Evolutionary conservation across 2,797 vertebrate species (phyloP), one percentile per base, ranked within the genome.

Genomic region (Ispidina picta): DNA sequence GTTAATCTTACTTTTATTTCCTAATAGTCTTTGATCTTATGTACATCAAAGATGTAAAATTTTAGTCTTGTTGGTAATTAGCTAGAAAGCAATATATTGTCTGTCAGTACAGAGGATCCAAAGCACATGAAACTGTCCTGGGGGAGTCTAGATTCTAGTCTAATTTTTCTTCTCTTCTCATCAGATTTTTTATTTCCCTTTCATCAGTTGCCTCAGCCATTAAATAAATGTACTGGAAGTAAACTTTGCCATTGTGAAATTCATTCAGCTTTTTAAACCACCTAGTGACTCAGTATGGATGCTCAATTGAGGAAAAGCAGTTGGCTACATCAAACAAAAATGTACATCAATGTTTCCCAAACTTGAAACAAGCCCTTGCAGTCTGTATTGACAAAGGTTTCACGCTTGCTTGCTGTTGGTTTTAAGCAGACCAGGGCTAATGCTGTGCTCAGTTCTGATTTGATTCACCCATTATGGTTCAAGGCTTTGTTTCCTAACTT

Each of bases 1-100:
- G 94, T 92, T 94, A 94, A 91, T 96, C 86, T 91, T 88, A 84
- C 83, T 96, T 95, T 92, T 94, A 95, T 94, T 94, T 96, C 86
- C 94, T 94, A 90, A 92, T 94, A 88, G 79, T 95, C 94, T 96
- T 96, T 96, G 91, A 95, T 96, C 95, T 96, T 62, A 15, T 74
- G 46, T 69, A 91, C 90, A 96, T 96, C 93, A 96, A 96, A 96
- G 94, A 91, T 90, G 54, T 86, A 94, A 94, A 94, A 92, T 94
- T 95, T 94, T 84, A 86, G 88, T 88, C 92, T 91, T 94, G 88
- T 91, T 95, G 90, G 65, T 95, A 95, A 96, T 96, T 94, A 96
- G 86, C 88, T 84, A 65, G 86, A 84, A 94, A 95, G 93, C 92
- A 94, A 96, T 95, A 86, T 68, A 81, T 90, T 90, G 75, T 86